Percentiles rank a stretch among this genome's conserved stretches.
Conservation (phyloP, 1,140 invertebrate species). For the Cyphomyrmex costatus region DNA sequence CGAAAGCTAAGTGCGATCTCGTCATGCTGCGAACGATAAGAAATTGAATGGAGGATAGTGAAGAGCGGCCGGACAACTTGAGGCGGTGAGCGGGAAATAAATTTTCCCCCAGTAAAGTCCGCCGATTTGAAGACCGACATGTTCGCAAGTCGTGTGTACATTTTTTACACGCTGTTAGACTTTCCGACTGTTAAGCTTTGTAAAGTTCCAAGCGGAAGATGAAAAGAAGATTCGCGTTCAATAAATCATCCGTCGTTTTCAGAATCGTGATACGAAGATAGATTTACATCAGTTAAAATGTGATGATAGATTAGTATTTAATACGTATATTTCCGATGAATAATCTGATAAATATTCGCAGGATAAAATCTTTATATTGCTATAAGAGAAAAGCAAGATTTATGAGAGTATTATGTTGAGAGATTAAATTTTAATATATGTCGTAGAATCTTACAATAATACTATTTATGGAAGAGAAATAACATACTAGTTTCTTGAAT, state of each 20-base stretch:
- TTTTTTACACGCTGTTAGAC: constrained; percentile 34
- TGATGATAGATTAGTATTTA: neutral
- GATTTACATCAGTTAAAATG: constrained; percentile 3
- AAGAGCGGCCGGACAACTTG: constrained; percentile 60
- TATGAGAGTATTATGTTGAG: neutral
- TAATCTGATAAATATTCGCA: neutral
- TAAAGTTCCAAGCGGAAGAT: constrained; percentile 25
- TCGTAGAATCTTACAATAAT: neutral
- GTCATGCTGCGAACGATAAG: constrained; percentile 60
- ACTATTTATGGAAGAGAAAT: neutral
- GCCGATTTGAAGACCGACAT: constrained; percentile 30
- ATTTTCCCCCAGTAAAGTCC: constrained; percentile 62
- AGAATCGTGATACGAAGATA: constrained; percentile 8
- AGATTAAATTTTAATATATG: constrained; percentile 26
- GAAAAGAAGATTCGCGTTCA: neutral
- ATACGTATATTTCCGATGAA: neutral
- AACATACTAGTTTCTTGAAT: neutral
- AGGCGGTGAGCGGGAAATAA: constrained; percentile 68
- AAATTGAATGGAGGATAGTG: constrained; percentile 66
- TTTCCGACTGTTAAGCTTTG: constrained; percentile 22
- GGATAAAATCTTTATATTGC: neutral
- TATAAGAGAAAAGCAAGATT: constrained; percentile 20
- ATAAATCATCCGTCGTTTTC: constrained; percentile 28
- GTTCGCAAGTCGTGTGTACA: constrained; percentile 45
- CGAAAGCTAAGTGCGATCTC: neutral